Evolutionary conservation across 2,797 vertebrate species (phyloP).

Genomic region (Halcyon leucocephala): DNA sequence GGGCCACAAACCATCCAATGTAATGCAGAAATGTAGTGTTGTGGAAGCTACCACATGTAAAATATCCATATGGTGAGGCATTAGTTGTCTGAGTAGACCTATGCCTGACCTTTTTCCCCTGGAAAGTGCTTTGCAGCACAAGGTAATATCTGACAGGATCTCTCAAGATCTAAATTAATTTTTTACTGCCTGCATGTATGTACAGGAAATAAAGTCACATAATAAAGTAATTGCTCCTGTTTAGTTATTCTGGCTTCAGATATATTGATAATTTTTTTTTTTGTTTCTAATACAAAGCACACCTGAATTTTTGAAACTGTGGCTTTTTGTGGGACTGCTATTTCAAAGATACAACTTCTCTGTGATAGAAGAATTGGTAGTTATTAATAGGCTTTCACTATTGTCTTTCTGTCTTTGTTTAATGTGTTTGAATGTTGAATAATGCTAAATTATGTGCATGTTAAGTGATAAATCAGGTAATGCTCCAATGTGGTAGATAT

Average conservation of each 20-base stretch:
- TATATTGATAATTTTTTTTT: background rate
- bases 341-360: background rate
- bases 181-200: background rate
- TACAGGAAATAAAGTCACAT: background rate
- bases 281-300: background rate
- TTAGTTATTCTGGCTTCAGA: background rate
- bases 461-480: constrained; percentile 57
- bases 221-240: background rate
- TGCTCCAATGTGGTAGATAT: constrained; percentile 4
- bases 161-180: background rate
- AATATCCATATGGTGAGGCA: background rate
- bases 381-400: background rate
- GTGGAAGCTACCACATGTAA: background rate
- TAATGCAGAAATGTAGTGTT: background rate
- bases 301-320: background rate
- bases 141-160: background rate
- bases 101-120: background rate
- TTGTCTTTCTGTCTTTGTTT: background rate
- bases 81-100: background rate
- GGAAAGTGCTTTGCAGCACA: background rate
- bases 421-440: constrained; percentile 37
- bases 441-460: constrained; percentile 62
- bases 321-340: background rate
- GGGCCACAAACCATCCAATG: background rate
- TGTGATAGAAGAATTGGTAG: background rate